Evolutionary conservation across 2,113 vertebrate genomes (phyloP).

Genomic region (Sebastes fasciatus): DNA sequence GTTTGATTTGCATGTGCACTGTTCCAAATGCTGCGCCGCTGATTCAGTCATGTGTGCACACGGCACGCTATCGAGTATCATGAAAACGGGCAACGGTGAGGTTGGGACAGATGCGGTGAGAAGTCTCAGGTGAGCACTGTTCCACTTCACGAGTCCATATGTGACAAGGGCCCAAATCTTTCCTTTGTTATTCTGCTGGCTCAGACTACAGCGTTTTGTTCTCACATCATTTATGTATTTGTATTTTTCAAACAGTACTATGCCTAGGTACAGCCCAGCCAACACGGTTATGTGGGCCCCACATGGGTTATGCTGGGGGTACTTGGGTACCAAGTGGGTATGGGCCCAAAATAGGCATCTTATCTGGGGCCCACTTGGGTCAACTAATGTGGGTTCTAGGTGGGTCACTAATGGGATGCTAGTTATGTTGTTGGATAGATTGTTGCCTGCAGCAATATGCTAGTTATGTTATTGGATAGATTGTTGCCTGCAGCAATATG

Average conservation of each 20-base stretch:
- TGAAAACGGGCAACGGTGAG: conserved; percentile 21
- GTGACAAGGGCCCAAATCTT: conserved; percentile 32
- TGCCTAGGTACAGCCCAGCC: no score
- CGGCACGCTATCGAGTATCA: conserved; percentile 3
- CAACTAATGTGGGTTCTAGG: no score
- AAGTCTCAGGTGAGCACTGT: conserved; percentile 73
- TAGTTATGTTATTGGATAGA: no score
- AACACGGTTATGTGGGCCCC: no score
- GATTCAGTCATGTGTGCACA: conserved; percentile 48
- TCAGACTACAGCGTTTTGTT: neutral
- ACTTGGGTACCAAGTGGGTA: no score
- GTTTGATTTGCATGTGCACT: conserved; percentile 43
- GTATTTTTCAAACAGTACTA: neutral
- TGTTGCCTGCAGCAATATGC: no score
- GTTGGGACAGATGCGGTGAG: conserved; percentile 61
- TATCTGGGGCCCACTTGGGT: no score
- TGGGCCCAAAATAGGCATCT: no score
- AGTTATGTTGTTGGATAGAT: no score
- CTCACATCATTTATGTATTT: neutral
- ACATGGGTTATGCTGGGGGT: no score
- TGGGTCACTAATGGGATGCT: no score
- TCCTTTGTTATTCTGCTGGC: conserved; percentile 28
- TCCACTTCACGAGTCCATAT: conserved; percentile 64
- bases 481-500: no score
- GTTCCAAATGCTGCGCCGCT: conserved; percentile 24